Evolutionary conservation across 1,140 invertebrate genomes (phyloP), one percentile per base, ranked within the genome.

Genomic region (Diachasma alloeum): DNA sequence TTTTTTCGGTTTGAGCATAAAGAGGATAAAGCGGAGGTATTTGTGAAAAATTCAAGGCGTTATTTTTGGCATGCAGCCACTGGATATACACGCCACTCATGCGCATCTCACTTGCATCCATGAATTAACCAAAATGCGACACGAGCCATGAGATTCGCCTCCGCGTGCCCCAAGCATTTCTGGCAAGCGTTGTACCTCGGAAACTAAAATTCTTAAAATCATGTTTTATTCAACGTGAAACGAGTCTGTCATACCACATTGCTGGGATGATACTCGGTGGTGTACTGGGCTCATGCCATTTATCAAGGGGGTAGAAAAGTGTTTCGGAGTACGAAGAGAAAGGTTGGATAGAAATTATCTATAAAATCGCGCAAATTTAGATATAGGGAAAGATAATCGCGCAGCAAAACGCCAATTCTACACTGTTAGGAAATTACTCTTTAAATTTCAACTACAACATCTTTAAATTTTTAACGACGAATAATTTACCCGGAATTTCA

Each of bases 51-150:
- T 53, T 53, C 48, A 53, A 15, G 48, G 17, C 17, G 17, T 63
- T 56, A 56, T 56, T 56, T 63, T 63, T 63, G 24, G 59, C 59
- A 26, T 26, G 1, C 19, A 26, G 8, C 59, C 48, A 53, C 48
- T 13, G 48, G 48, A 53, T 63, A 63, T 63, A 26, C 11, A 63
- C 24, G 59, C 59, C 59, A 63, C 19, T 63, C 59, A 63, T 63
- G 59, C 24, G 19, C 59, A 63, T 63, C 24, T 31, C 17, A 17
- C 17, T 44, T 19, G 11, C 15, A 17, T 48, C 80, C 71, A 86
- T 85, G 84, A 86, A 85, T 86, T 85, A 85, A 85, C 81, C 83
- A 85, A 82, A 77, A 81, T 74, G 75, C 80, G 76, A 81, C 81
- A 83, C 78, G 73, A 77, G 75, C 42, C 56, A 39, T 17, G 70